Conservation (phyloP, 1,140 invertebrate species). For the Lordiphosa mommai region DNA sequence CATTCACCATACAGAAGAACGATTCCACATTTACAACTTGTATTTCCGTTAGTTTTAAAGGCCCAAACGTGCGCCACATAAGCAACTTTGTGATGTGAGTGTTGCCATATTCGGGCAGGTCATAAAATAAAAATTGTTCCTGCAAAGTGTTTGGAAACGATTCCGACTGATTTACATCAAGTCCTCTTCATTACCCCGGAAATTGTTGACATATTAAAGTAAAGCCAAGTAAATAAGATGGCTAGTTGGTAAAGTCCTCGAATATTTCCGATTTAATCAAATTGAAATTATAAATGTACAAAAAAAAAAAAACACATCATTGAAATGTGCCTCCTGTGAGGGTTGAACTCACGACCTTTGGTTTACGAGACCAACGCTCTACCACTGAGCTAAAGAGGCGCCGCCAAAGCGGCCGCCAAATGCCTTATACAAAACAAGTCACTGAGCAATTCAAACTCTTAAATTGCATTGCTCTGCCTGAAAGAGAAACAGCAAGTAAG, state of each 20-base stretch:
- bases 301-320: not conserved
- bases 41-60: constrained; percentile 69
- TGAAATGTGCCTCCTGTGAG: constrained; percentile 81
- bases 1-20: constrained; percentile 42
- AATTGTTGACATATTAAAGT: too few relatives aligned
- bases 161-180: too few relatives aligned
- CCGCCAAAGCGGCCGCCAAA: constrained; percentile 1
- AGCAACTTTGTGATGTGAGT: constrained; percentile 20
- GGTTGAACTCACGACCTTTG: constrained; percentile 95
- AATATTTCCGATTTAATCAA: not conserved
- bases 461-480: too few relatives aligned
- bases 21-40: constrained; percentile 57
- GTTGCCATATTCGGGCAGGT: not conserved
- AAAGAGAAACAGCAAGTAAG: not conserved
- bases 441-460: too few relatives aligned
- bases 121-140: constrained; percentile 42
- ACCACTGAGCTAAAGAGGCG: constrained; percentile 94
- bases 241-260: too few relatives aligned
- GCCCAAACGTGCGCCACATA: constrained; percentile 45
- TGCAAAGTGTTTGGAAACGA: too few relatives aligned
- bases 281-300: not conserved
- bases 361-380: constrained; percentile 96
- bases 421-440: not conserved
- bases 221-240: too few relatives aligned
- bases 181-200: too few relatives aligned